Evolutionary conservation across 2,113 vertebrate species (phyloP), one percentile per base, ranked within the genome.

Genomic region (Nesospiza acunhae): DNA sequence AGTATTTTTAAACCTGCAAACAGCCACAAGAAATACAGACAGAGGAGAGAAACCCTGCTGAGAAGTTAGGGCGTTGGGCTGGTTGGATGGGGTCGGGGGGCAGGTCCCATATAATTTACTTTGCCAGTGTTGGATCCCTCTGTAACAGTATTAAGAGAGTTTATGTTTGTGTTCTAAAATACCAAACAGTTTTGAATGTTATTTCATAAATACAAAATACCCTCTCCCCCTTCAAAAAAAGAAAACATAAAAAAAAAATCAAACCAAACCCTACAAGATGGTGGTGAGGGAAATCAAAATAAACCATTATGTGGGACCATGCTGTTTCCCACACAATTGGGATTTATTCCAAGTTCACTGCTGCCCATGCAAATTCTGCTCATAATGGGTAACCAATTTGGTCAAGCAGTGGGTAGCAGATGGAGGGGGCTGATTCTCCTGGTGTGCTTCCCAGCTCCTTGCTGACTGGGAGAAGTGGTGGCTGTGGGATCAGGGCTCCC

Each of bases 1-100:
- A 66, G 15, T 91, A 89, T 93, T 96, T 97, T 97, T 75, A 94
- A 97, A 90, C 18, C 75, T 94, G 78, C 47, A 84, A 93, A 87
- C 47, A 89, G 21, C 73, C 91, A 35, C 64, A 68, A 64, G 62
- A 75, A 90, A 59, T 24, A 35, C 30, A 94, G 59, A 49, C 30
- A 63, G 1, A 1, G 47, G 58, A 77, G 74, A 91, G 44, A 70
- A 94, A 79, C n/a, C 24, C 46, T 15, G 33, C 56, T 60, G 55
- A 85, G 79, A 56, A 52, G 39, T 63, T 39, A 44, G 50, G 79
- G 46, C 0, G 0, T 70, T 59, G 68, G 33, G 64, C 28, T 79
- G 53, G 58, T 46, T 87, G 1, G 3, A 52, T n/a, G 23, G 19
- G 27, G 39, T 9, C 0, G 3, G 26, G 13, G 15, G 5, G 2